phyloP scores from a whole-genome alignment of 2,888 invertebrate genomes.

The Hipparchia sbordonii region DNA sequence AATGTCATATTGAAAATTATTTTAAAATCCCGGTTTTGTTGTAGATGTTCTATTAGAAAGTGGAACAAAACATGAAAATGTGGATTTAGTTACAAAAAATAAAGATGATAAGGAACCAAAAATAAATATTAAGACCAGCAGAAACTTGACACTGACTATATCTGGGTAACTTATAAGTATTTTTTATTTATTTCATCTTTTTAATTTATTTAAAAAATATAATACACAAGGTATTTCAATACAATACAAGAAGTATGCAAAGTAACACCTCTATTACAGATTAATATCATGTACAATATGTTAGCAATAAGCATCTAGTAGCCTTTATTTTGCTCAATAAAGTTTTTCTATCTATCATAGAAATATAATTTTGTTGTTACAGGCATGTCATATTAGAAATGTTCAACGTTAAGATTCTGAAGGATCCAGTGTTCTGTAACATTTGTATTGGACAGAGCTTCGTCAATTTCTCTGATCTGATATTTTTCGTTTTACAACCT shows the following conservation, averaged over 20 bases:
- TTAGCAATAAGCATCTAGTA: background rate
- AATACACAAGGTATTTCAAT: background rate
- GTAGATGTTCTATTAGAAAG: slow-evolving; percentile 52
- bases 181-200: background rate
- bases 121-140: slow-evolving; percentile 24
- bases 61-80: slow-evolving; percentile 48
- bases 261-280: no score
- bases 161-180: slow-evolving; percentile 27
- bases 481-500: slow-evolving; percentile 85
- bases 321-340: no score
- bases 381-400: slow-evolving; percentile 59
- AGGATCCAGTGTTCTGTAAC: slow-evolving; percentile 80
- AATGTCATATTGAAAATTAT: slow-evolving; percentile 9
- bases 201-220: background rate
- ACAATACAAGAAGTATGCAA: no score
- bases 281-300: background rate
- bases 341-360: no score
- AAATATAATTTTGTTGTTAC: slow-evolving; percentile 39
- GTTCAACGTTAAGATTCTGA: slow-evolving; percentile 75
- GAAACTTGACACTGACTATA: slow-evolving; percentile 22
- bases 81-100: slow-evolving; percentile 52
- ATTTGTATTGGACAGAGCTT: slow-evolving; percentile 84
- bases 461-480: slow-evolving; percentile 84
- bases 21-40: slow-evolving; percentile 40
- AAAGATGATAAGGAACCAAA: slow-evolving; percentile 20